phyloP scores from a whole-genome alignment of 2,113 vertebrate species.

The Tympanuchus pallidicinctus region DNA sequence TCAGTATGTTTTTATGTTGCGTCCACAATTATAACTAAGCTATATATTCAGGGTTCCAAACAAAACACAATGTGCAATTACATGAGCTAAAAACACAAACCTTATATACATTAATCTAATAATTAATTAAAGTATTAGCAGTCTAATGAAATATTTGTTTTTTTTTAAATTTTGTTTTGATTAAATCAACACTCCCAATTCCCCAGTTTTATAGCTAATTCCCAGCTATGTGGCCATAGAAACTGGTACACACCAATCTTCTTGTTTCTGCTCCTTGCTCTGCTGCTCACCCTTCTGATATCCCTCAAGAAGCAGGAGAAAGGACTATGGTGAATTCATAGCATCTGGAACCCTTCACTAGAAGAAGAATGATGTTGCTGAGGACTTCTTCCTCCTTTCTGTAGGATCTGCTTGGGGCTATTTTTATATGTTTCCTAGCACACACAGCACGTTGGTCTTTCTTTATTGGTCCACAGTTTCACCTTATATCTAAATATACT shows the following conservation, averaged over 20 bases:
- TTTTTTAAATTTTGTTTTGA: not conserved
- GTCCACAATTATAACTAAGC: not conserved
- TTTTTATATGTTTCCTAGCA: constrained; percentile 58
- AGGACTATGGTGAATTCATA: not conserved
- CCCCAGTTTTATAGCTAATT: not conserved
- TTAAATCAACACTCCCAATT: not conserved
- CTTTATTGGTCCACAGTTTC: not conserved
- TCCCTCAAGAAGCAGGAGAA: not conserved
- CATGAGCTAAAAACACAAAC: not conserved
- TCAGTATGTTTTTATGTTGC: not conserved
- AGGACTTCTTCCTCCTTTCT: not conserved
- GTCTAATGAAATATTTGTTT: not conserved
- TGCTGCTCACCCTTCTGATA: not conserved
- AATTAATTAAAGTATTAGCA: not conserved
- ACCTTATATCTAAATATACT: constrained; percentile 13
- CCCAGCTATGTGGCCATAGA: not conserved
- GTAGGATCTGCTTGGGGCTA: not conserved
- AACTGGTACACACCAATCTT: not conserved
- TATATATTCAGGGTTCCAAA: not conserved
- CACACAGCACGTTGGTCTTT: constrained; percentile 5
- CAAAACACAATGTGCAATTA: not conserved
- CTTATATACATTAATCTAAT: not conserved
- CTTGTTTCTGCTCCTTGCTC: not conserved
- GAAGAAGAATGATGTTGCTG: not conserved
- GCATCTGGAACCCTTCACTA: not conserved